Base-by-base conservation (phyloP, 2,888 invertebrate genomes). In the Melanargia galathea region DNA sequence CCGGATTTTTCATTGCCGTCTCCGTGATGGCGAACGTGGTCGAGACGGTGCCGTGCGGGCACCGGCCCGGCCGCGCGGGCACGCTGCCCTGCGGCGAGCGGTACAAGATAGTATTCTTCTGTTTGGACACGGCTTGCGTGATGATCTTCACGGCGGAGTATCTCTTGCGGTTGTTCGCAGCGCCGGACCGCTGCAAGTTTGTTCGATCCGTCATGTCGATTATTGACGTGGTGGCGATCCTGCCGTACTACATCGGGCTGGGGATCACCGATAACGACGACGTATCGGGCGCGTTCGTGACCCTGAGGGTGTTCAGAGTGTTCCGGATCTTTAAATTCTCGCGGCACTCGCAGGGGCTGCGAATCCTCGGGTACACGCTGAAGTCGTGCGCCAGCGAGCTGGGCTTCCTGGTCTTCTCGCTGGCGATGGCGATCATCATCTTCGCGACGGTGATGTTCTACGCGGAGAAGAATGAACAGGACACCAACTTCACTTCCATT, bases 391-490 rank as follows among this genome's bases (percentile, higher is more conserved):
- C 99, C 86, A 98, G 98, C 86, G 99, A 99, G 92, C 94, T 99
- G 75, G 99, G 99, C 73, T 99, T 99, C 93, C 95, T 99, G 70
- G 98, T 99, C 67, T 99, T 99, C 92, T 99, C 99, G 33, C 92
- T 99, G 80, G 98, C 99, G 70, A 99, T 99, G 99, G 99, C 99
- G 79, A 99, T 99, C 87, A 99, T 99, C 80, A 99, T 99, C 81
- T 99, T 99, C 89, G 99, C 99, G 70, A 99, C 99, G 45, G 98
- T 99, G 76, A 99, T 99, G 99, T 99, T 98, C 93, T 99, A 99
- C 93, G 99, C 99, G 58, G 99, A 99, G 93, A 99, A 99, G 92
- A 99, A 99, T 86, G 99, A 98, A 72, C 95, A 95, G 78, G 96
- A 96, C 77, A 99, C 99, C 62, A 97, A 97, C 88, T 99, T 99